Percentiles rank a stretch among this genome's conserved stretches.
These are phyloP conservation scores for Hiodon alosoides DNA, from an alignment of 2,113 vertebrate genomes.

Conservation along the genomic window DNA sequence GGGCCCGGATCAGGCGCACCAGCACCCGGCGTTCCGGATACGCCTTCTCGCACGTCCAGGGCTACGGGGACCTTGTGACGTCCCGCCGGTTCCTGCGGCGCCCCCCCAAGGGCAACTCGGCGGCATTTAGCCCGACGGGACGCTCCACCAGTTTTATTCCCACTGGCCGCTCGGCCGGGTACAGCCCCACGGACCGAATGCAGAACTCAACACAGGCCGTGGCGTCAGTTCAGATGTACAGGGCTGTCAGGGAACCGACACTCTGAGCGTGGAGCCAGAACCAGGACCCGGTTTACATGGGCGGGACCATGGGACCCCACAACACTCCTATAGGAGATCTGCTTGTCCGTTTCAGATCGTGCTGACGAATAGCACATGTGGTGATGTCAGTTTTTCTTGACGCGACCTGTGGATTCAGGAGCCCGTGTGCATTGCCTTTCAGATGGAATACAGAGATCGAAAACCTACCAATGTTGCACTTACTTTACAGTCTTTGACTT, in stretches of 20 bases:
- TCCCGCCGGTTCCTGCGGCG: conserved; percentile 74
- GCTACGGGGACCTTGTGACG: conserved; percentile 87
- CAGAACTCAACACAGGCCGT: conserved; percentile 50
- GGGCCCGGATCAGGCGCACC: conserved; percentile 55
- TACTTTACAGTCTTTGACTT: too few species aligned
- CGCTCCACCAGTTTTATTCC: conserved; percentile 56
- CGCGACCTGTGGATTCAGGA: too few species aligned
- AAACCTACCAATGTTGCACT: too few species aligned
- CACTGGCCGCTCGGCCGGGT: conserved; percentile 60
- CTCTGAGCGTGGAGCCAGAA: conserved; percentile 15
- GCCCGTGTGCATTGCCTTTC: too few species aligned
- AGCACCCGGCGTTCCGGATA: conserved; percentile 82
- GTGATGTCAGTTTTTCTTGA: neutral
- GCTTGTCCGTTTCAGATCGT: neutral
- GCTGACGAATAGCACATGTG: neutral
- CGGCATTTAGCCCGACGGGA: conserved; percentile 39
- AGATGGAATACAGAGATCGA: too few species aligned
- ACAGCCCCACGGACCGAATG: conserved; percentile 57
- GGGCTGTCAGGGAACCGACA: conserved; percentile 31
- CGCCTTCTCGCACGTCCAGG: conserved; percentile 86
- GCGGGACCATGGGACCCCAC: neutral
- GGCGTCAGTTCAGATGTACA: conserved; percentile 65
- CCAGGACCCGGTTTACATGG: conserved; percentile 9
- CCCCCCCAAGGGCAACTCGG: conserved; percentile 31
- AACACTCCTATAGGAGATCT: neutral